Conservation (phyloP, 2,113 vertebrate genomes). For the Lipophrys pholis region DNA sequence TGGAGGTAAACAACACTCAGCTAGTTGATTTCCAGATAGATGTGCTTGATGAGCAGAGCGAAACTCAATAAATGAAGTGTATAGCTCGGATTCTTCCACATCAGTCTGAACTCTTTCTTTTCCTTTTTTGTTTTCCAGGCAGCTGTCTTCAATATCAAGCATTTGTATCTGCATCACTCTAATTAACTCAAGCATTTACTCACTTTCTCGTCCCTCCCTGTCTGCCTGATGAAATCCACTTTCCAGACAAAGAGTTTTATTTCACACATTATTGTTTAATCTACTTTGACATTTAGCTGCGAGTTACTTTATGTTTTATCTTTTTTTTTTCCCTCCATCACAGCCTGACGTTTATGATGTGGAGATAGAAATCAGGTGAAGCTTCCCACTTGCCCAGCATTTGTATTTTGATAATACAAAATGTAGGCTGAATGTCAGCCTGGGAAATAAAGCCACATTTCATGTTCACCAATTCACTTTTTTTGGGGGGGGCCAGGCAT, state of each 20-base stretch:
- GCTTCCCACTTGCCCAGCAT: background rate
- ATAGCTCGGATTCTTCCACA: slow-evolving; percentile 15
- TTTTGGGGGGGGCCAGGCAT: slow-evolving; percentile 3
- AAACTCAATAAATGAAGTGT: slow-evolving; percentile 39
- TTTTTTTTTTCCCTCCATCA: slow-evolving; percentile 29
- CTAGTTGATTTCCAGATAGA: slow-evolving; percentile 24
- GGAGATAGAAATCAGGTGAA: slow-evolving; percentile 18
- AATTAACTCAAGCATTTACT: slow-evolving; percentile 35
- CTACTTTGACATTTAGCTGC: slow-evolving; percentile 40
- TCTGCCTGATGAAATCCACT: slow-evolving; percentile 17
- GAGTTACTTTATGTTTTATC: background rate
- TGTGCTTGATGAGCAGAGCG: slow-evolving; percentile 18
- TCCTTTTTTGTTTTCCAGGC: slow-evolving; percentile 21
- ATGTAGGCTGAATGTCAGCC: slow-evolving; percentile 18
- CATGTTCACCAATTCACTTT: background rate
- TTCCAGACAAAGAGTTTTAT: slow-evolving; percentile 23
- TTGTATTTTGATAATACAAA: slow-evolving; percentile 2
- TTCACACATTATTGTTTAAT: slow-evolving; percentile 33
- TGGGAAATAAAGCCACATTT: background rate
- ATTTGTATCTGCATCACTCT: slow-evolving; percentile 25
- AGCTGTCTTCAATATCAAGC: slow-evolving; percentile 34
- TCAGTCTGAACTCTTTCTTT: slow-evolving; percentile 26
- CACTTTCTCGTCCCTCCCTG: slow-evolving; percentile 18
- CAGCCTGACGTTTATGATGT: slow-evolving; percentile 18
- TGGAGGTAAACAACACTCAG: background rate